Evolutionary conservation across 2,113 vertebrate species (phyloP), one percentile per base, ranked within the genome.

Genomic region (Hucho hucho): DNA sequence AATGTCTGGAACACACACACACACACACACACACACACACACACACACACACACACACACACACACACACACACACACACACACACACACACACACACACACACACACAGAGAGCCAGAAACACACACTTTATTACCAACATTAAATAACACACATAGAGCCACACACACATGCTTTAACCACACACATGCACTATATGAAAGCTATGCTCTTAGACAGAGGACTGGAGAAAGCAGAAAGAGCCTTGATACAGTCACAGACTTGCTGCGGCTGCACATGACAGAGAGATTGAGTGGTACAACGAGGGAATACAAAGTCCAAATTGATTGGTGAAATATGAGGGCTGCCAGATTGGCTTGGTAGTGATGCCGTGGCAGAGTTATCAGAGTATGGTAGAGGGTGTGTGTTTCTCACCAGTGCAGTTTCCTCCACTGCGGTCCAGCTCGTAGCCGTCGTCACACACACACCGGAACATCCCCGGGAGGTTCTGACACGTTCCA

Each of bases 401-500:
- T 53, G 16, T 53, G 47, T 7, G 20, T 22, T 28, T 4, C 90
- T 84, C 74, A 98, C 96, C 96, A 83, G 96, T 97, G 87, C 97
- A 98, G 90, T 96, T 96, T 81, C 95, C 94, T 67, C 96, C 96
- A 0, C 96, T 93, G 32, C 91, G 94, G 88, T 98, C 97, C 88
- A 97, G 93, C 76, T 97, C 95, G 0, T 97, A 98, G 11, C 97
- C 97, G 0, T 96, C 91, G 0, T 96, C 93, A 0, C 97, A 98
- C 79, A 95, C 78, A 0, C 97, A 98, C 79, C 93, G 95, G 93
- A 99, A 99, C 95, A 95, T 97, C 69, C 96, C 96, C 0, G 95
- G 97, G 76, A 98, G 92, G 89, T 99, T 98, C 91, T 98, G 95
- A 72, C 97, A 98, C 24, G 92, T 95, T 75, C 97, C 96, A 0